Evolutionary conservation across 2,797 vertebrate genomes (phyloP).

Genomic region (Clarias pachynema): DNA sequence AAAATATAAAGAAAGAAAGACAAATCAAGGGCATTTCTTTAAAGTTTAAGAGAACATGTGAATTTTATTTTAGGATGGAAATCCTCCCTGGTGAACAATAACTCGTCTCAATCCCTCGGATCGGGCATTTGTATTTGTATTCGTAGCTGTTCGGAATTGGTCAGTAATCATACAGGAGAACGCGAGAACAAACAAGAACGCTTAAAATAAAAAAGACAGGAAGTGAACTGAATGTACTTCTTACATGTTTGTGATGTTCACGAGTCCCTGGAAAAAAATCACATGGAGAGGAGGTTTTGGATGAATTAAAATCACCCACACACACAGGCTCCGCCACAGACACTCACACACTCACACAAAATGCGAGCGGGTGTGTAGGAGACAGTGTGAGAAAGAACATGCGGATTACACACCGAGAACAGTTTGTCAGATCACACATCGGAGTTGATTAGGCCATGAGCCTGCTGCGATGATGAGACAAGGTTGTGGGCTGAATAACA

Average conservation of each 20-base stretch:
- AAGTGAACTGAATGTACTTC: background rate
- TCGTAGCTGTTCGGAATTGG: background rate
- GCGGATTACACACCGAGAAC: slow-evolving; percentile 45
- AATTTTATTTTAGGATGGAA: background rate
- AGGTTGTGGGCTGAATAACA: slow-evolving; percentile 41
- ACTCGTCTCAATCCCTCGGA: background rate
- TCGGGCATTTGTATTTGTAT: background rate
- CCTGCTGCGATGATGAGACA: slow-evolving; percentile 18
- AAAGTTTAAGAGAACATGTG: background rate
- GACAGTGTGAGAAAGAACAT: slow-evolving; percentile 41
- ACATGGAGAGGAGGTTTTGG: slow-evolving; percentile 3
- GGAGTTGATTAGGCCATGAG: slow-evolving; percentile 32
- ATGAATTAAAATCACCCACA: slow-evolving; percentile 28
- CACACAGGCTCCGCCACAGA: slow-evolving; percentile 12
- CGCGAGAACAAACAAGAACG: background rate
- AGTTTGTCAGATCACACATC: slow-evolving; percentile 40
- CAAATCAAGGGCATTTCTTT: background rate
- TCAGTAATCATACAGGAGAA: too few species aligned
- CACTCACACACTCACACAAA: background rate
- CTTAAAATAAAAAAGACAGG: background rate
- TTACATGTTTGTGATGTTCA: slow-evolving; percentile 1
- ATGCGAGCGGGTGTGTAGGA: slow-evolving; percentile 36
- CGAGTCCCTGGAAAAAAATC: background rate
- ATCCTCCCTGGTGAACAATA: background rate
- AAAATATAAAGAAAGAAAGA: background rate